Evolutionary conservation across 2,888 invertebrate genomes (phyloP).

Genomic region (Chrysolina oricalcia): DNA sequence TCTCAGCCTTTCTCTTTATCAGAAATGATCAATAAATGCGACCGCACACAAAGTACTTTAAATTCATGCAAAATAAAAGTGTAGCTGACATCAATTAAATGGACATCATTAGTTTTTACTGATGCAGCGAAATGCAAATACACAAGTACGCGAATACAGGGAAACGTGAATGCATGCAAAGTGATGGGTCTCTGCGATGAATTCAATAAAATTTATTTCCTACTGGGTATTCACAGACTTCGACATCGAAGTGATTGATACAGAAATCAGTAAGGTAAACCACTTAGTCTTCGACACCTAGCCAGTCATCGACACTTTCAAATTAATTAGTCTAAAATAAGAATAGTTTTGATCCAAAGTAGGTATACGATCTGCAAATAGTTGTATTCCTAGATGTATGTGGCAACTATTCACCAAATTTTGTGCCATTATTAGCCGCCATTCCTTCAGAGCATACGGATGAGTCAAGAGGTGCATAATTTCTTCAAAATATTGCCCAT

Average conservation of each 20-base stretch:
- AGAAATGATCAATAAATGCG: conserved; percentile 46
- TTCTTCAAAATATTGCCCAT: no score
- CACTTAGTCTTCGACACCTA: no score
- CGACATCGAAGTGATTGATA: background rate
- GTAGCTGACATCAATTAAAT: conserved; percentile 62
- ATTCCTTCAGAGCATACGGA: no score
- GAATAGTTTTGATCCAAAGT: no score
- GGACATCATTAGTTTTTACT: conserved; percentile 62
- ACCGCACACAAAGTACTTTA: conserved; percentile 58
- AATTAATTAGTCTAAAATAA: no score
- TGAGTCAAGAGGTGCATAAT: no score
- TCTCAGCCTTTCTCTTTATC: conserved; percentile 33
- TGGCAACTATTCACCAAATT: no score
- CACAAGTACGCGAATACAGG: conserved; percentile 41
- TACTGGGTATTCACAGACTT: background rate
- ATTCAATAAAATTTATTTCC: background rate
- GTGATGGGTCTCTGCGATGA: background rate
- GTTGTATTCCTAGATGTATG: no score
- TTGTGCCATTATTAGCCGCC: no score
- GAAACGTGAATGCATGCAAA: background rate
- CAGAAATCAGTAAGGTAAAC: no score
- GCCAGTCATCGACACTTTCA: no score
- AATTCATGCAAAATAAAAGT: conserved; percentile 56
- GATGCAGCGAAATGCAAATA: conserved; percentile 46
- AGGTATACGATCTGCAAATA: no score